Evolutionary conservation across 2,888 invertebrate genomes (phyloP).

Genomic region (Zootermopsis nevadensis): DNA sequence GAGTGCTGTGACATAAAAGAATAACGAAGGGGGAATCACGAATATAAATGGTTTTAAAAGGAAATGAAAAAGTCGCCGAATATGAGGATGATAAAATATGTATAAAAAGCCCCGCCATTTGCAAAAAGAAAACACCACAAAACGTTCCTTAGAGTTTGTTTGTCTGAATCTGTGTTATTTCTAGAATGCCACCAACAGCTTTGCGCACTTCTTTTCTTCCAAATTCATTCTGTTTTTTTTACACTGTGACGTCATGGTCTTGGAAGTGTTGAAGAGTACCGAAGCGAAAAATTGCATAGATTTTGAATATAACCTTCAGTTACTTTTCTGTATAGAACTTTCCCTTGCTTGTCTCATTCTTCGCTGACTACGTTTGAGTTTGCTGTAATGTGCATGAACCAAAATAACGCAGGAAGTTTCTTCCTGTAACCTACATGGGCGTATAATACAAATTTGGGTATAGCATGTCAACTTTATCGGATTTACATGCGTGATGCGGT

Average conservation of each 20-base stretch:
- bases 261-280: slow-evolving; percentile 1
- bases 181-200: not conserved
- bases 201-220: not conserved
- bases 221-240: not conserved
- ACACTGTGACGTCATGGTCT: not conserved
- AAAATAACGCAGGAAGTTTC: too few species aligned
- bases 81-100: not conserved
- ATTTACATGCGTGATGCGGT: too few species aligned
- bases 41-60: slow-evolving; percentile 7
- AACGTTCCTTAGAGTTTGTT: not conserved
- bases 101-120: not conserved
- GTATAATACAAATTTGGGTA: too few species aligned
- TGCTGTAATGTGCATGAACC: not conserved
- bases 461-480: too few species aligned
- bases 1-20: not conserved
- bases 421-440: too few species aligned
- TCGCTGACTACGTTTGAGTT: not conserved
- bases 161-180: not conserved
- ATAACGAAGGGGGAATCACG: not conserved
- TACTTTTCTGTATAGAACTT: not conserved
- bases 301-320: not conserved
- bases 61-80: not conserved
- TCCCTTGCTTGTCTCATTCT: not conserved
- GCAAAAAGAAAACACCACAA: not conserved
- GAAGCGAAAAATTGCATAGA: not conserved